phyloP scores from a whole-genome alignment of 2,113 vertebrate genomes.

The Muscicapa adusta region DNA sequence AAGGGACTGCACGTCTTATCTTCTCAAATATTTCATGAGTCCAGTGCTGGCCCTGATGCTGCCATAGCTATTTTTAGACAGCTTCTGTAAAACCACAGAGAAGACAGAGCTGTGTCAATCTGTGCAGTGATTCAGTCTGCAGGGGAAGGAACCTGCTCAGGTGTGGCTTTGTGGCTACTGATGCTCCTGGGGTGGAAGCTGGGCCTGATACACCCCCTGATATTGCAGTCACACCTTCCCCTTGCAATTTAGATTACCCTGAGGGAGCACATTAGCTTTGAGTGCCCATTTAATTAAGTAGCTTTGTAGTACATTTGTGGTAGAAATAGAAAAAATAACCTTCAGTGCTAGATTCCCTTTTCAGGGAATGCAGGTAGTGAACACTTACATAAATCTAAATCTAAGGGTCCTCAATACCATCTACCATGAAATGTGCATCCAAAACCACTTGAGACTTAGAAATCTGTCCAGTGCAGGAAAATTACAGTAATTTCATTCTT shows the following conservation, averaged over 20 bases:
- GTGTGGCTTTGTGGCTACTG: neutral
- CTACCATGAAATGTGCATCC: neutral
- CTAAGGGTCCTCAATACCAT: neutral
- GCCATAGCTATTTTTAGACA: neutral
- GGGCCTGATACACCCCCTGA: neutral
- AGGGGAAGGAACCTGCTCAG: neutral
- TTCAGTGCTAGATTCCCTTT: neutral
- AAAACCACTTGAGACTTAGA: neutral
- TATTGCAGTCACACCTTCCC: neutral
- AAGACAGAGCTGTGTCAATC: neutral
- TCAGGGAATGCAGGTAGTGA: neutral
- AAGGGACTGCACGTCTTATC: neutral
- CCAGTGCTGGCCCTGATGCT: neutral
- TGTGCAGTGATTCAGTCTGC: neutral
- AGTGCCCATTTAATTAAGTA: conserved; percentile 38
- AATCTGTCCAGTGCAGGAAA: neutral
- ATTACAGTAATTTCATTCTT: neutral
- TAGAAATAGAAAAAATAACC: neutral
- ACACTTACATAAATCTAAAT: neutral
- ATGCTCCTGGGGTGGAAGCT: neutral
- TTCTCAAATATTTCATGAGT: neutral
- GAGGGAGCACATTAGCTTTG: neutral
- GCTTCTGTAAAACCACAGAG: neutral
- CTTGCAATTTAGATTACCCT: neutral
- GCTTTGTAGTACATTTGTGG: neutral